phyloP scores from a whole-genome alignment of 37 sponge, comb jelly and placozoan genomes.

The Crambe crambe region DNA sequence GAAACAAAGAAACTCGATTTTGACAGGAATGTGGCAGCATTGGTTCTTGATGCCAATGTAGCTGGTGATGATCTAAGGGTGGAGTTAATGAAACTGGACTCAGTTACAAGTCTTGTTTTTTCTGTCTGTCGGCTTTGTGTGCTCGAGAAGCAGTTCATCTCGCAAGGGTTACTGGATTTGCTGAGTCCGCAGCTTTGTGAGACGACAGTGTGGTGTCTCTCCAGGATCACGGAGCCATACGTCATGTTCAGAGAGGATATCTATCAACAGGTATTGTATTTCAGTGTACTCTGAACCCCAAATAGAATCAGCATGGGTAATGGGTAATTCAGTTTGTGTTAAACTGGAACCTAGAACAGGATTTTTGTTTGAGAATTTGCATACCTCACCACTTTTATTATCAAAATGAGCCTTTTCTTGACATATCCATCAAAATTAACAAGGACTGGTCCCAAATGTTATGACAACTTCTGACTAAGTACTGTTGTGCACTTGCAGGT shows the following conservation, averaged over 20 bases:
- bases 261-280: constrained; percentile 15
- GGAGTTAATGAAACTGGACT: constrained; percentile 29
- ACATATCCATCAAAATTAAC: no score
- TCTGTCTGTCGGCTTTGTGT: constrained; percentile 56
- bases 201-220: constrained; percentile 57
- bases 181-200: constrained; percentile 78
- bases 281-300: not conserved
- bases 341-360: no score
- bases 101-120: constrained; percentile 50
- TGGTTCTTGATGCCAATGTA: not conserved
- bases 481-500: no score
- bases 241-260: constrained; percentile 50
- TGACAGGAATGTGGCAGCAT: constrained; percentile 1
- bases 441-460: no score
- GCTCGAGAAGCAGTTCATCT: constrained; percentile 41
- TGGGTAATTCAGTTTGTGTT: no score
- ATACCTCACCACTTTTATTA: no score
- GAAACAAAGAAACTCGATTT: not conserved
- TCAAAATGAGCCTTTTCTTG: no score
- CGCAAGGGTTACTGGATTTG: constrained; percentile 25
- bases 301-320: no score
- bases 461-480: no score
- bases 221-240: constrained; percentile 43
- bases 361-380: no score
- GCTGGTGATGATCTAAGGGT: not conserved